A percentile compares a stretch with the other conserved stretches of the same genome.
Evolutionary conservation across 2,113 vertebrate species (phyloP).

Genomic region (Psammodynastes pulverulentus): DNA sequence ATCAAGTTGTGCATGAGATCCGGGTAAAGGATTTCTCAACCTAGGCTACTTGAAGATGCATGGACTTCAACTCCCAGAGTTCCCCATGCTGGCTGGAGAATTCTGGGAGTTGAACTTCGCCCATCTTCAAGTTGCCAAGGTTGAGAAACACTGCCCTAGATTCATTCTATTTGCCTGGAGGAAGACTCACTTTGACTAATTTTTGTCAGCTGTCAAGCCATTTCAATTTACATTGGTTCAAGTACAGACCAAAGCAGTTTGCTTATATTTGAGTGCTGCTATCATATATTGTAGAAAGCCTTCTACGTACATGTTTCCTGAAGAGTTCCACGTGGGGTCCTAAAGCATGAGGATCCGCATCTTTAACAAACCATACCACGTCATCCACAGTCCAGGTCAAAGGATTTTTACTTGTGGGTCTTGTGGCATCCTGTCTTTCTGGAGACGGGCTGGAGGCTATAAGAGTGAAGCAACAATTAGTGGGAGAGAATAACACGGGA

Average conservation of each 20-base stretch:
- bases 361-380: conserved; percentile 90
- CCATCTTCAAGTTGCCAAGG: background rate
- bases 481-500: conserved; percentile 18
- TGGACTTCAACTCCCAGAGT: background rate
- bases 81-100: background rate
- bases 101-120: background rate
- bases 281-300: background rate
- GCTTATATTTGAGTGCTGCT: background rate
- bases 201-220: background rate
- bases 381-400: conserved; percentile 92
- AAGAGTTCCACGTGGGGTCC: conserved; percentile 92
- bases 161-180: background rate
- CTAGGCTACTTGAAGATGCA: background rate
- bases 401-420: conserved; percentile 81
- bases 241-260: background rate
- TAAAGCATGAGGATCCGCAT: conserved; percentile 91
- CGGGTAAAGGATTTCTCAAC: background rate
- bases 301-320: conserved; percentile 87
- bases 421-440: conserved; percentile 73
- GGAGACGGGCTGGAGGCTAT: conserved; percentile 80
- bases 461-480: background rate
- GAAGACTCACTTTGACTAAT: background rate
- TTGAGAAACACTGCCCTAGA: background rate
- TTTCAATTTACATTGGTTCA: background rate
- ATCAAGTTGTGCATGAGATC: background rate